These are phyloP conservation scores for Hepsetus odoe DNA, from an alignment of 2,113 vertebrate species.

Conservation along the genomic window DNA sequence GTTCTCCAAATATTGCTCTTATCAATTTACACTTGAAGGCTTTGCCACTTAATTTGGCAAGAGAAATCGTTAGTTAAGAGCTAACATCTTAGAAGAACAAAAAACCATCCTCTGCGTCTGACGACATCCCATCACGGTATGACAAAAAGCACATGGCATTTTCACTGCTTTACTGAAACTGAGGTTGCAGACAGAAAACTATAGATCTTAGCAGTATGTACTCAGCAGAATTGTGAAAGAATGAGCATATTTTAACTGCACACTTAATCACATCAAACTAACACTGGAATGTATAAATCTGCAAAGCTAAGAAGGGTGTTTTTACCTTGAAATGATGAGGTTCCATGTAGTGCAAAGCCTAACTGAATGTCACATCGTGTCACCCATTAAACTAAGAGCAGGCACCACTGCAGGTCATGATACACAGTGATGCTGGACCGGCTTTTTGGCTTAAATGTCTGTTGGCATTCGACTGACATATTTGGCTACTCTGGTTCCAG, in stretches of 20 bases:
- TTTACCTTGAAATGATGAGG: background rate
- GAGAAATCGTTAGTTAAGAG: no score
- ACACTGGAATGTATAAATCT: background rate
- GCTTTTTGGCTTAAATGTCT: background rate
- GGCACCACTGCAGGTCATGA: background rate
- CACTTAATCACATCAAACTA: background rate
- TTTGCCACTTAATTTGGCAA: no score
- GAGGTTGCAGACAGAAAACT: background rate
- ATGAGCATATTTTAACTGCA: background rate
- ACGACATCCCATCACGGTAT: background rate
- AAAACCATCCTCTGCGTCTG: background rate
- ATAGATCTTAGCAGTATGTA: background rate
- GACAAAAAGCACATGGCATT: background rate
- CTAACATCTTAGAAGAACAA: no score
- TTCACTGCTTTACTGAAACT: background rate
- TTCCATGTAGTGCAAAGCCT: background rate
- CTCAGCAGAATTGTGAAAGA: background rate
- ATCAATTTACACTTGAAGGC: no score
- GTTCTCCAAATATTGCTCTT: no score
- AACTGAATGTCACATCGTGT: background rate
- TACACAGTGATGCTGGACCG: background rate
- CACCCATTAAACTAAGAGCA: background rate
- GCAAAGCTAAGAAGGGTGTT: background rate
- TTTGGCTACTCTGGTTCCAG: background rate
- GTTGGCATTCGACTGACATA: background rate